These are phyloP conservation scores for Lithophane socia DNA, from an alignment of 2,888 invertebrate species.

Conservation along the genomic window DNA sequence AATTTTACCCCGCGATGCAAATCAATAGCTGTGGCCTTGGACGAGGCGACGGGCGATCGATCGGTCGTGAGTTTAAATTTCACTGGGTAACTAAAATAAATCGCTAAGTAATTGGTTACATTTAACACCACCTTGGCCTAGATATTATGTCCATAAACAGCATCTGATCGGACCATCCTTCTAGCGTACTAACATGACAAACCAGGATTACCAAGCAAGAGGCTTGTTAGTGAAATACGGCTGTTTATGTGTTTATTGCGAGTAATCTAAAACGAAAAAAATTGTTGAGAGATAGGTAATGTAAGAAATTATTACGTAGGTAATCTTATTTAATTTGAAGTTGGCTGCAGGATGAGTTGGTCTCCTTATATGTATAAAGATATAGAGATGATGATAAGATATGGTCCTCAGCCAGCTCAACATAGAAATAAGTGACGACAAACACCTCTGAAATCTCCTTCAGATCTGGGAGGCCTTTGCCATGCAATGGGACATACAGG, in stretches of 20 bases:
- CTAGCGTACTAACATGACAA: neutral
- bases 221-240: neutral
- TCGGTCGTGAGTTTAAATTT: conserved; percentile 1
- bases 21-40: conserved; percentile 32
- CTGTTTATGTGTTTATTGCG: neutral
- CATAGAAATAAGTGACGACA: too few relatives aligned
- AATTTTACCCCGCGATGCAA: conserved; percentile 10
- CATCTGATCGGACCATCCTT: neutral
- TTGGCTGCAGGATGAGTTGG: neutral
- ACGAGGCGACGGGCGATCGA: neutral
- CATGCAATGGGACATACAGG: neutral
- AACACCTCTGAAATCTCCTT: too few relatives aligned
- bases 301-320: neutral
- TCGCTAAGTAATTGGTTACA: conserved; percentile 27
- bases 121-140: conserved; percentile 7
- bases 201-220: neutral
- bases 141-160: neutral
- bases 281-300: neutral
- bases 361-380: neutral
- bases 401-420: neutral
- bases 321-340: neutral
- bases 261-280: neutral
- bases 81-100: conserved; percentile 9
- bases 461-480: neutral
- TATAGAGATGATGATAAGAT: too few relatives aligned